phyloP scores from a whole-genome alignment of 2,113 vertebrate species.

The Alligator sinensis region DNA sequence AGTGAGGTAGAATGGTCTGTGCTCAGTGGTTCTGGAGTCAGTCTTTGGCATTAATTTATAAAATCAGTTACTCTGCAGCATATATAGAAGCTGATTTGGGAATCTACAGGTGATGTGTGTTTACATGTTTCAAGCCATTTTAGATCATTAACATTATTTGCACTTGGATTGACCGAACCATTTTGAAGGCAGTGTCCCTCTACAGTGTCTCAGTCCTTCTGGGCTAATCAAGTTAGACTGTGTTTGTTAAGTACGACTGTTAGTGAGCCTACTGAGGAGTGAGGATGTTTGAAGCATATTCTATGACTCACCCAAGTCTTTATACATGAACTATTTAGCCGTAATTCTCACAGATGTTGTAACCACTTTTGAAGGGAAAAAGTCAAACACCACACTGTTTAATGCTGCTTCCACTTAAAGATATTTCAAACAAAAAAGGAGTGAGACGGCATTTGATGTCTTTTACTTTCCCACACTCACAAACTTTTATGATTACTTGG shows the following conservation, averaged over 20 bases:
- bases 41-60: not conserved
- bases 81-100: not conserved
- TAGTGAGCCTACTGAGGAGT: slow-evolving; percentile 5
- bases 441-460: slow-evolving; percentile 29
- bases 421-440: slow-evolving; percentile 47
- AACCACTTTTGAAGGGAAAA: slow-evolving; percentile 2
- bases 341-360: slow-evolving; percentile 33
- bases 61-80: not conserved
- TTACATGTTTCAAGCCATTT: not conserved
- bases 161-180: not conserved
- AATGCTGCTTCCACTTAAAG: slow-evolving; percentile 38
- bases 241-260: not conserved
- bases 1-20: not conserved
- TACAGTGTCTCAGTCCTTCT: not conserved
- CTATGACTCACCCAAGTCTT: slow-evolving; percentile 28
- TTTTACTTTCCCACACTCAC: slow-evolving; percentile 30
- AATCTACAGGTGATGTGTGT: not conserved
- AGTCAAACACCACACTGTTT: slow-evolving; percentile 32
- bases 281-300: slow-evolving; percentile 20
- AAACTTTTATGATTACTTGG: slow-evolving; percentile 64
- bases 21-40: not conserved
- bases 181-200: slow-evolving; percentile 10
- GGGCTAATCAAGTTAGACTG: slow-evolving; percentile 25
- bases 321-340: slow-evolving; percentile 21
- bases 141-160: not conserved